These are phyloP conservation scores for Micromys minutus DNA, from an alignment of 2,113 vertebrate species.

Conservation along the genomic window DNA sequence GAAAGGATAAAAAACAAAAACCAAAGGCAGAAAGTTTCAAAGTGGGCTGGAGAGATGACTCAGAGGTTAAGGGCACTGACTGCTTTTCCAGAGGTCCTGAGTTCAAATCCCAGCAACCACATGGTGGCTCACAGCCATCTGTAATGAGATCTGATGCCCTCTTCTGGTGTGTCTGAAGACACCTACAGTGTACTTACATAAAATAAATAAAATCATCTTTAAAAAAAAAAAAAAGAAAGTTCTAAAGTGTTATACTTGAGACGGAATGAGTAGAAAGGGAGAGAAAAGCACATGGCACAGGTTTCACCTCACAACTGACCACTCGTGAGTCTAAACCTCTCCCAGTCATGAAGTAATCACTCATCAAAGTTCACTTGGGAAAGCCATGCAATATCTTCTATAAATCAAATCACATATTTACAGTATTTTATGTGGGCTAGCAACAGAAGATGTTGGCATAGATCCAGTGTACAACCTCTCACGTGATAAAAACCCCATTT, in stretches of 20 bases:
- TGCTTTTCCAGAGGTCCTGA: too few species aligned
- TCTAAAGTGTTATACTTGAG: not conserved
- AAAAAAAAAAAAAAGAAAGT: too few species aligned
- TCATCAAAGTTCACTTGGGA: slow-evolving; percentile 1
- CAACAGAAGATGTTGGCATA: not conserved
- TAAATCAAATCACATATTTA: slow-evolving; percentile 36
- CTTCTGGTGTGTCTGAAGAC: too few species aligned
- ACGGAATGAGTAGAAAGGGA: not conserved
- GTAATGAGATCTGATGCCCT: too few species aligned
- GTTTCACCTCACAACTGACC: not conserved
- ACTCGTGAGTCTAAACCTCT: not conserved
- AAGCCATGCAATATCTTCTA: not conserved
- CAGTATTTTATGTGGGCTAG: slow-evolving; percentile 14
- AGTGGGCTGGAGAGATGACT: too few species aligned
- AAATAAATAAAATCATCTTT: too few species aligned
- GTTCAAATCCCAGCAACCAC: too few species aligned
- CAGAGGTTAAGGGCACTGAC: too few species aligned
- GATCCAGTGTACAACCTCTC: not conserved
- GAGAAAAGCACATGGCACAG: not conserved
- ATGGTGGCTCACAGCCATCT: too few species aligned
- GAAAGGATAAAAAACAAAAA: not conserved
- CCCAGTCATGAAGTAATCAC: not conserved
- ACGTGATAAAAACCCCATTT: slow-evolving; percentile 20
- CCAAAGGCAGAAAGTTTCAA: not conserved
- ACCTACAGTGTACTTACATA: too few species aligned